Evolutionary conservation across 2,113 vertebrate species (phyloP).

Genomic region (Pavo muticus): DNA sequence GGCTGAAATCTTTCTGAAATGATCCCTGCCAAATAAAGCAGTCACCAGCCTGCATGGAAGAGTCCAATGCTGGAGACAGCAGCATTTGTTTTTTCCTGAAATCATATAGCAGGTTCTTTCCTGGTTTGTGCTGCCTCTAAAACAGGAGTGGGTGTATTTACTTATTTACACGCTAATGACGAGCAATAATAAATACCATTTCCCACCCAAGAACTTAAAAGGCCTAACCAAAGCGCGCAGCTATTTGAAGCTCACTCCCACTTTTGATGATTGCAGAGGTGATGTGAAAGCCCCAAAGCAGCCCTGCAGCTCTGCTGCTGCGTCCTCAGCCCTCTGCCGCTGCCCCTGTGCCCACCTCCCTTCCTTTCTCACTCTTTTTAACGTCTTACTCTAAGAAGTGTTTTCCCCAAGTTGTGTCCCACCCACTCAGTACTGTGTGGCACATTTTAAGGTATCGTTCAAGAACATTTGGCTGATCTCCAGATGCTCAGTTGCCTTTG

Average conservation of each 20-base stretch:
- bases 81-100: neutral
- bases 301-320: neutral
- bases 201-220: constrained; percentile 30
- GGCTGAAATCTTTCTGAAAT: neutral
- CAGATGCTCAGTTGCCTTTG: constrained; percentile 7
- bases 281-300: neutral
- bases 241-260: neutral
- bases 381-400: neutral
- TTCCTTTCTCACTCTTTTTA: neutral
- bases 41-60: neutral
- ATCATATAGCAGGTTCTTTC: neutral
- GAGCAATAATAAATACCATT: constrained; percentile 12
- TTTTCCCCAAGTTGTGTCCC: neutral
- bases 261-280: neutral
- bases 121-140: neutral
- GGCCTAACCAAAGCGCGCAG: neutral
- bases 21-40: neutral
- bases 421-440: neutral
- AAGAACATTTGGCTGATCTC: constrained; percentile 7
- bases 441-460: neutral
- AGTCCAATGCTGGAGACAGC: neutral
- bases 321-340: neutral
- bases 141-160: constrained; percentile 37
- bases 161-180: constrained; percentile 21
- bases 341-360: neutral